phyloP scores from a whole-genome alignment of 2,113 vertebrate species.

The Acrocephalus arundinaceus region DNA sequence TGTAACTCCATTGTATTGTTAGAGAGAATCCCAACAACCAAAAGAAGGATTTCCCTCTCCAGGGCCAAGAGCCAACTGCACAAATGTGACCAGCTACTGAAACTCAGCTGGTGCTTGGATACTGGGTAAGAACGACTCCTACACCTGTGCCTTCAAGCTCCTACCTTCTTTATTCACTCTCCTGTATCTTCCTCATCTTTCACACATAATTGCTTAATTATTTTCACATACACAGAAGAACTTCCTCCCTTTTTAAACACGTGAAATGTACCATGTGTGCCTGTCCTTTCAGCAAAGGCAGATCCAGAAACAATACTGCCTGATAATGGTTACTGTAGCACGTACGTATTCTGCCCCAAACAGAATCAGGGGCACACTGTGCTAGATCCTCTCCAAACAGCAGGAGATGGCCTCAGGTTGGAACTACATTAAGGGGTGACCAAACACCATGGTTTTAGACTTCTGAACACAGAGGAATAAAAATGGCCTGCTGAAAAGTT shows the following conservation, averaged over 20 bases:
- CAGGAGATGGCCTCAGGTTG: neutral
- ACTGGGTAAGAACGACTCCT: neutral
- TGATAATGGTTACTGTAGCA: neutral
- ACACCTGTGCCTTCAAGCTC: neutral
- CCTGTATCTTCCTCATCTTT: neutral
- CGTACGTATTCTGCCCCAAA: fast-evolving
- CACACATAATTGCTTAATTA: neutral
- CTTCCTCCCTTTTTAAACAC: neutral
- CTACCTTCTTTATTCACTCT: neutral
- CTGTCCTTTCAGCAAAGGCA: neutral
- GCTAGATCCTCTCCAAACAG: neutral
- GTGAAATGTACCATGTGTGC: neutral
- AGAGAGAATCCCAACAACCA: neutral
- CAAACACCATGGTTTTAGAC: neutral
- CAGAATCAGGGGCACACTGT: neutral
- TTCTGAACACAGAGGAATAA: neutral
- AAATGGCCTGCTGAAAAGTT: neutral
- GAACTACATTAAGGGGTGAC: neutral
- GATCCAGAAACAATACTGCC: neutral
- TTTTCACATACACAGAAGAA: neutral
- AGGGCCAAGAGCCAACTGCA: neutral
- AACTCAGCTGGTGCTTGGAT: neutral
- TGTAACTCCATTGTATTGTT: neutral
- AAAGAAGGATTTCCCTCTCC: neutral
- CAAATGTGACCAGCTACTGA: neutral